These are phyloP conservation scores for Bombus ignitus DNA, from an alignment of 1,140 invertebrate genomes.

Conservation along the genomic window DNA sequence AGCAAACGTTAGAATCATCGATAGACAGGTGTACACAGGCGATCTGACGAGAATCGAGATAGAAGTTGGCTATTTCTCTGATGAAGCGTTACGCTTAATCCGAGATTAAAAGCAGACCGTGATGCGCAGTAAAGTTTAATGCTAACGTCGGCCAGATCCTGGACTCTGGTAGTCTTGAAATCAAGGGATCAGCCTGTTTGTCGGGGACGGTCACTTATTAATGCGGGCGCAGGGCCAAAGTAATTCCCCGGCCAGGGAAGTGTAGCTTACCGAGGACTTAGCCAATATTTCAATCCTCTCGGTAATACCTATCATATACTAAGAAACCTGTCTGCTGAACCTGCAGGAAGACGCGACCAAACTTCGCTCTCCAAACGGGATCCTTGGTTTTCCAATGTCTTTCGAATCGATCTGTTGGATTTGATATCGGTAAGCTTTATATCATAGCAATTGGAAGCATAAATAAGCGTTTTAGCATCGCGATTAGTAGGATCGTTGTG, in stretches of 20 bases:
- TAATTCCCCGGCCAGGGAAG: constrained; percentile 67
- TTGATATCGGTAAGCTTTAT: neutral
- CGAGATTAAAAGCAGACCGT: constrained; percentile 51
- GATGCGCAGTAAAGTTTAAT: constrained; percentile 57
- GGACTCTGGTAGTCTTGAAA: constrained; percentile 58
- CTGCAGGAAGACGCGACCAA: neutral
- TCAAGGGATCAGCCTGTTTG: constrained; percentile 69
- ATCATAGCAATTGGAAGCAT: too few relatives aligned
- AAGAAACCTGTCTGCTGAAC: neutral
- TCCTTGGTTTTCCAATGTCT: neutral
- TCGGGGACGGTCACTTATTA: constrained; percentile 72
- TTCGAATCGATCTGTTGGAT: neutral
- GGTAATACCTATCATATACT: constrained; percentile 63
- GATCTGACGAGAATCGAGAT: neutral
- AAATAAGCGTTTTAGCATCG: too few relatives aligned
- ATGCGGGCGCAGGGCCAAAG: constrained; percentile 70
- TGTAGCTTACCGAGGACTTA: constrained; percentile 68
- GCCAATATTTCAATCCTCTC: constrained; percentile 66
- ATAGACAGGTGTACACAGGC: neutral
- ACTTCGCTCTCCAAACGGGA: neutral
- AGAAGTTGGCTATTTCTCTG: constrained; percentile 52
- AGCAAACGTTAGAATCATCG: neutral
- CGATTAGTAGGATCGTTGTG: too few relatives aligned
- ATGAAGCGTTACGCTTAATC: constrained; percentile 48
- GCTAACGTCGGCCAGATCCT: constrained; percentile 43